Evolutionary conservation across 2,888 invertebrate species (phyloP).

Genomic region (Thelaira solivaga): DNA sequence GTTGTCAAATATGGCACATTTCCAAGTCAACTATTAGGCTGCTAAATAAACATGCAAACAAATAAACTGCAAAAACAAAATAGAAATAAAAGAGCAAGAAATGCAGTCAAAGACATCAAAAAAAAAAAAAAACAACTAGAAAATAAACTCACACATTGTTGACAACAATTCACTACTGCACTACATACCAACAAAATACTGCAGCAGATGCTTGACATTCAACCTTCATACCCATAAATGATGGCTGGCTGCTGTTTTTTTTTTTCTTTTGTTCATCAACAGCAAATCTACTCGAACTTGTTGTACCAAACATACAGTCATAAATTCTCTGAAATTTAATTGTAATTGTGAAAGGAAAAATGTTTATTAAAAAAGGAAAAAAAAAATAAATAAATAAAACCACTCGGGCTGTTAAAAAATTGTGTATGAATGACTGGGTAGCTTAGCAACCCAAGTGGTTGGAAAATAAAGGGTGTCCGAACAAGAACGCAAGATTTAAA

Average conservation of each 20-base stretch:
- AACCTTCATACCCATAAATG: slow-evolving; percentile 25
- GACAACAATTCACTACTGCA: slow-evolving; percentile 22
- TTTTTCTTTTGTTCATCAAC: neutral
- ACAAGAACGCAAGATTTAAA: too few relatives aligned
- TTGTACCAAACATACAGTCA: too few relatives aligned
- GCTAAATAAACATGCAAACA: slow-evolving; percentile 27
- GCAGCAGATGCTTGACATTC: slow-evolving; percentile 43
- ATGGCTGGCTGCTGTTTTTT: too few relatives aligned
- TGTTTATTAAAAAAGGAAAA: neutral
- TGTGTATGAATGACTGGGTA: neutral
- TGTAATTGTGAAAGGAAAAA: slow-evolving; percentile 1
- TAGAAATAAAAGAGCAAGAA: neutral
- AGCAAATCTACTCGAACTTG: slow-evolving; percentile 7
- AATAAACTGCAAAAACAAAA: slow-evolving; percentile 11
- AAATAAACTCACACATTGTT: neutral
- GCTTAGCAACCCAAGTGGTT: slow-evolving; percentile 2
- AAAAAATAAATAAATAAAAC: neutral
- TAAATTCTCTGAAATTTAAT: slow-evolving; percentile 25
- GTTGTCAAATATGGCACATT: slow-evolving; percentile 51
- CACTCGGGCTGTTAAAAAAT: neutral
- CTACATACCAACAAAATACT: slow-evolving; percentile 8
- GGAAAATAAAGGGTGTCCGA: too few relatives aligned
- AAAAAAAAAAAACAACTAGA: neutral
- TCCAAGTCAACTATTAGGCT: slow-evolving; percentile 49
- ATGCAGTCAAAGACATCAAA: neutral